Conservation (phyloP, 2,797 vertebrate species). For the Fringilla coelebs region DNA sequence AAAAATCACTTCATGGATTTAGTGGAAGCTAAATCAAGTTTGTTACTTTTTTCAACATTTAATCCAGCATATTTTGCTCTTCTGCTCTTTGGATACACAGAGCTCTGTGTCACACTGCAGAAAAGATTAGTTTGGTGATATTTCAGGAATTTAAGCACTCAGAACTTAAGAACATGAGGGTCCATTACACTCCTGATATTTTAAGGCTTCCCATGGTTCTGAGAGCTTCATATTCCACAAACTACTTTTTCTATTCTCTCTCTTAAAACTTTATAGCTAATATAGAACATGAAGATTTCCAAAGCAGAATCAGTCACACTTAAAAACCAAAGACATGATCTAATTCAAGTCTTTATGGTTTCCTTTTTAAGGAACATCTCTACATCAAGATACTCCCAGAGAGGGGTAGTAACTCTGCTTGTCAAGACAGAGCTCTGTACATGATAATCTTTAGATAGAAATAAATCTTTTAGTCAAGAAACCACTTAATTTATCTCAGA, state of each 20-base stretch:
- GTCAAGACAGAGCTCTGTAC: neutral
- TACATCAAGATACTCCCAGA: neutral
- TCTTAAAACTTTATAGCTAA: neutral
- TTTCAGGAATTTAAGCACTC: neutral
- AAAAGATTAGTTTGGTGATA: neutral
- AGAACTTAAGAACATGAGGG: neutral
- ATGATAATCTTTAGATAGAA: neutral
- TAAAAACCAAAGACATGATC: neutral
- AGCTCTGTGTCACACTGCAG: neutral
- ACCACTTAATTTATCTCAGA: neutral
- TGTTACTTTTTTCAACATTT: neutral
- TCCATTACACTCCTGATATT: neutral
- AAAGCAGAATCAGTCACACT: neutral
- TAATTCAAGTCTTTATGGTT: neutral
- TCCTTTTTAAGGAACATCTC: neutral
- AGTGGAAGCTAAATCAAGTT: neutral
- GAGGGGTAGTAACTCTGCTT: neutral
- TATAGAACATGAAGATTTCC: neutral
- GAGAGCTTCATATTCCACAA: neutral
- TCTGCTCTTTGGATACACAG: neutral
- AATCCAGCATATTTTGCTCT: neutral
- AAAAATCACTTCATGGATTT: neutral
- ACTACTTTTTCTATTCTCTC: neutral
- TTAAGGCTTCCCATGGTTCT: neutral
- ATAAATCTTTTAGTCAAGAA: neutral